A percentile compares a stretch with the other conserved stretches of the same genome.
Conservation (phyloP, 2,113 vertebrate species). For the Pantherophis guttatus region DNA sequence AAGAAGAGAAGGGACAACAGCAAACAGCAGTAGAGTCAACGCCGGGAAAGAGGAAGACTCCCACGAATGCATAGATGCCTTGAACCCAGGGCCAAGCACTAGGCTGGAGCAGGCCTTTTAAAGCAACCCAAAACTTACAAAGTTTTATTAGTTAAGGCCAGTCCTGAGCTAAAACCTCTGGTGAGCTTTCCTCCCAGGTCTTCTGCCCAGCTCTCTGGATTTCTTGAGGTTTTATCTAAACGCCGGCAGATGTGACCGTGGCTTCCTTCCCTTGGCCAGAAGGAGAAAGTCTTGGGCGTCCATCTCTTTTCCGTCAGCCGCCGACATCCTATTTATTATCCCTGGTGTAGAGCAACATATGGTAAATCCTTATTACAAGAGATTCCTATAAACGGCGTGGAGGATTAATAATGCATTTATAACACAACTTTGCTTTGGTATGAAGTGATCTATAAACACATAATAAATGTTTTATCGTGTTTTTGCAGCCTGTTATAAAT, state of each 20-base stretch:
- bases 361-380: conserved; percentile 65
- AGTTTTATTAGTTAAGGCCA: background rate
- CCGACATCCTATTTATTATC: conserved; percentile 34
- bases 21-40: background rate
- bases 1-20: background rate
- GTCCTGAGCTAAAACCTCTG: background rate
- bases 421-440: conserved; percentile 71
- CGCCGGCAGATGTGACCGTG: conserved; percentile 32
- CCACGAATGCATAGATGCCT: background rate
- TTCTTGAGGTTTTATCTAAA: conserved; percentile 29
- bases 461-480: conserved; percentile 84
- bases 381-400: conserved; percentile 65
- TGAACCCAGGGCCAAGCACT: background rate
- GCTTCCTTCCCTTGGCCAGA: background rate
- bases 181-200: background rate
- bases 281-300: background rate
- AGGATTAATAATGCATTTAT: conserved; percentile 80
- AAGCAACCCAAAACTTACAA: background rate
- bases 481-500: conserved; percentile 82
- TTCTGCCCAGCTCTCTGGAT: conserved; percentile 23
- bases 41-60: too few species aligned
- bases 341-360: conserved; percentile 18
- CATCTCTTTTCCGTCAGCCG: conserved; percentile 17
- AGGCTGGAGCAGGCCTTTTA: background rate
- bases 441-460: conserved; percentile 77